These are phyloP conservation scores for Urocolius indicus DNA, from an alignment of 2,113 vertebrate species.

Conservation along the genomic window DNA sequence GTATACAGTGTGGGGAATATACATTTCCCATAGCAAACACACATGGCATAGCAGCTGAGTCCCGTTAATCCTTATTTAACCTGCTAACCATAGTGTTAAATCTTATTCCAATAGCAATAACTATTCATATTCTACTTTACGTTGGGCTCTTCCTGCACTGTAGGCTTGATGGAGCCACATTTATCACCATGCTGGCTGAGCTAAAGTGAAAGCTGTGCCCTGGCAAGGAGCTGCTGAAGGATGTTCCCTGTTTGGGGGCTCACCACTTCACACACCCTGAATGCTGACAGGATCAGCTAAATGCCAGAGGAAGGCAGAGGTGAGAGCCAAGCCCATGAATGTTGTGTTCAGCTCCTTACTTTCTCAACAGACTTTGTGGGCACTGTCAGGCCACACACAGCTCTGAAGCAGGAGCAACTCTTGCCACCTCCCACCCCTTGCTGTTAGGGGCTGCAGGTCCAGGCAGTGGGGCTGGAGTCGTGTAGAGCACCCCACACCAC, in stretches of 20 bases:
- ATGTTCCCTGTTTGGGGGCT: neutral
- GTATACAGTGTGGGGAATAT: neutral
- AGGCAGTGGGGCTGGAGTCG: neutral
- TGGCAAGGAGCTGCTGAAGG: neutral
- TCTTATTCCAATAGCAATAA: neutral
- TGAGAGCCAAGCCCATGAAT: neutral
- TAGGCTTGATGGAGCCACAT: neutral
- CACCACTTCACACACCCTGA: fast-evolving
- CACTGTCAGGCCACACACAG: neutral
- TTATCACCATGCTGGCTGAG: neutral
- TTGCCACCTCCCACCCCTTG: neutral
- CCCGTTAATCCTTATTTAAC: neutral
- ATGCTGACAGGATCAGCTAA: neutral
- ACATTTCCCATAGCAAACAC: neutral
- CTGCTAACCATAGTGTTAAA: neutral
- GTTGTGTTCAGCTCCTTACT: neutral
- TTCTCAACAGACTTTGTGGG: neutral
- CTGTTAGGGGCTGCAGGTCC: neutral
- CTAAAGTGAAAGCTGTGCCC: neutral
- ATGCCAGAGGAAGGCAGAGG: neutral
- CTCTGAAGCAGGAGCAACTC: neutral
- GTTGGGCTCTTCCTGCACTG: neutral
- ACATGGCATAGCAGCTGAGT: neutral
- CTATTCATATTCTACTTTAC: neutral
- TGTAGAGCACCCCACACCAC: neutral